Evolutionary conservation across 2,797 vertebrate species (phyloP), one percentile per base, ranked within the genome.

Genomic region (Chanos chanos): DNA sequence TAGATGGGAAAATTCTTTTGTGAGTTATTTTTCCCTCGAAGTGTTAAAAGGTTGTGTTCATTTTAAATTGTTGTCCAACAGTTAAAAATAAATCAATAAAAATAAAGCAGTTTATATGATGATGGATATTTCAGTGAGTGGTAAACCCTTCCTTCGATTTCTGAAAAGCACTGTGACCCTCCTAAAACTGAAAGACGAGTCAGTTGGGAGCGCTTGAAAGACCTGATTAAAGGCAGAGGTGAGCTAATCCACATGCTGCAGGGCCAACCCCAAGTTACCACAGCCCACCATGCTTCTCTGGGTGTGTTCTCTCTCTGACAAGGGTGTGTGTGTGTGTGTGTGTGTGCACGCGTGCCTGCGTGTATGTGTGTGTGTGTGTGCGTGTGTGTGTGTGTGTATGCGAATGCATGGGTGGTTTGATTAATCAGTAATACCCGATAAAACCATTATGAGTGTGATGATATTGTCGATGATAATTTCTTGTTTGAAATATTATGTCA

Each of bases 221-320:
- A 47, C 74, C 61, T 73, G 78, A 84, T 82, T 78, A 75, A 84
- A 83, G 75, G 76, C 76, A 79, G 76, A 71, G 66, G 64, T 70
- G 53, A 67, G 52, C 64, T 81, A 75, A 85, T 84, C 79, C 61
- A 51, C 65, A 43, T 63, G 66, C 61, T 73, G 48, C 50, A 75
- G 63, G 66, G 65, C 28, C 40, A 10, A 64, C 79, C 72, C 72
- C 58, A 61, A 0, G 71, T 77, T 66, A 77, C 44, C 68, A 64
- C 73, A 61, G 78, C 69, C 73, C 76, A 77, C 61, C 43, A 58
- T 51, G 24, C 57, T 25, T 56, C 53, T 30, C 45, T 61, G 49
- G 19, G 47, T 10, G 10, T 39, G n/a, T 33, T n/a, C n/a, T 10
- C 25, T 30, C 43, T 12, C 8, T 54, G 25, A 48, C 30, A 22